phyloP scores from a whole-genome alignment of 1,140 invertebrate species.

The Cephus cinctus region DNA sequence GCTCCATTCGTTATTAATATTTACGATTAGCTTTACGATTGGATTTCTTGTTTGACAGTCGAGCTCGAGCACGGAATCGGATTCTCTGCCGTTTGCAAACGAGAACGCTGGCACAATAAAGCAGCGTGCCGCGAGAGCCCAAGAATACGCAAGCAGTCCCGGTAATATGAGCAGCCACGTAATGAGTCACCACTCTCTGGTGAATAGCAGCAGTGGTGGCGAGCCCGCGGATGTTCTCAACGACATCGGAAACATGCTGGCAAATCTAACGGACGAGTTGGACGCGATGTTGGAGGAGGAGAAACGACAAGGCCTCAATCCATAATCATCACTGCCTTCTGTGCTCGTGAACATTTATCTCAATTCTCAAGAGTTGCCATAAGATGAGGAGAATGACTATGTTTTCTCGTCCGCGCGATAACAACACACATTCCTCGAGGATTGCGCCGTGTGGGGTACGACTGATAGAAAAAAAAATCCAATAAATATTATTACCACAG shows the following conservation, averaged over 20 bases:
- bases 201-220: slow-evolving; percentile 27
- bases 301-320: slow-evolving; percentile 73
- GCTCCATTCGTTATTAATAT: too few species aligned
- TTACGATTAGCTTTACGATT: too few species aligned
- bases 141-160: slow-evolving; percentile 54
- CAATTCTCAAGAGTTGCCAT: too few species aligned
- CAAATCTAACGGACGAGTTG: slow-evolving; percentile 89
- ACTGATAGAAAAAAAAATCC: too few species aligned
- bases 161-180: slow-evolving; percentile 36
- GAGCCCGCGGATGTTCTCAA: slow-evolving; percentile 89
- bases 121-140: slow-evolving; percentile 63
- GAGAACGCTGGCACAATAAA: slow-evolving; percentile 98
- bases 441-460: too few species aligned
- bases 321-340: slow-evolving; percentile 38
- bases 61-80: slow-evolving; percentile 93
- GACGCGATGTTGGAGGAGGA: slow-evolving; percentile 94
- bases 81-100: slow-evolving; percentile 97
- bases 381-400: too few species aligned
- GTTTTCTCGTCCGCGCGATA: too few species aligned
- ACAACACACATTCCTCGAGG: too few species aligned
- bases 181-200: slow-evolving; percentile 27
- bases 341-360: too few species aligned
- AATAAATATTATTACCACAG: too few species aligned
- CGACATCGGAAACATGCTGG: slow-evolving; percentile 96
- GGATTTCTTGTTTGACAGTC: slow-evolving; percentile 64